Conservation (phyloP, 2,888 invertebrate species). For the Heterodera filipjevi region DNA sequence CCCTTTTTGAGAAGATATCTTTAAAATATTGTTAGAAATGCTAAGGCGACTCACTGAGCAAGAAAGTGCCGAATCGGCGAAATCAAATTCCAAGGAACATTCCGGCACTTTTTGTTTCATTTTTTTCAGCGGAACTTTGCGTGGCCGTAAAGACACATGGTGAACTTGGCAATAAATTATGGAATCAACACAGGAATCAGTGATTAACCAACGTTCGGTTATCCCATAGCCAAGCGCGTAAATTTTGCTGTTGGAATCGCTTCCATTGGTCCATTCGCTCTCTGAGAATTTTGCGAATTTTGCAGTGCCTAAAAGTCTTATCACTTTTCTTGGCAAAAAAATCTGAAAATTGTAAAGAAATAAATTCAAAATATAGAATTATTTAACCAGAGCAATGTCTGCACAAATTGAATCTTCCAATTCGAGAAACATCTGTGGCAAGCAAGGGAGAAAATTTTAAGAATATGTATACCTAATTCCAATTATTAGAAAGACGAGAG, state of each 20-base stretch:
- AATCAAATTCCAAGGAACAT: slow-evolving; percentile 2
- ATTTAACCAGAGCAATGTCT: slow-evolving; percentile 1
- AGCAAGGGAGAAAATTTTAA: background rate
- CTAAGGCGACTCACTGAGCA: background rate
- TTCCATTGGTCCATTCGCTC: background rate
- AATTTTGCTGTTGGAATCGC: background rate
- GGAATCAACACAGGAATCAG: background rate
- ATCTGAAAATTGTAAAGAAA: background rate
- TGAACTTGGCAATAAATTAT: background rate
- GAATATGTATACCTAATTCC: no score
- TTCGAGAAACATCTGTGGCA: background rate
- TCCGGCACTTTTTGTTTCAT: background rate
- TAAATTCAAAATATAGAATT: background rate
- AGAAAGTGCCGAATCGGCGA: slow-evolving; percentile 5
- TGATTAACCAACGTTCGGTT: background rate
- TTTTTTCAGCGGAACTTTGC: slow-evolving; percentile 1
- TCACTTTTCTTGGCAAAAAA: background rate
- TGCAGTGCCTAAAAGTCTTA: background rate
- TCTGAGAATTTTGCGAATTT: slow-evolving; percentile 3
- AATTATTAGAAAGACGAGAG: no score
- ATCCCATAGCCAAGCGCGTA: slow-evolving; percentile 5
- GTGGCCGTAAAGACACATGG: background rate
- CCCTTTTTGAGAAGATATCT: background rate
- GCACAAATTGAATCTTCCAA: slow-evolving; percentile 2
- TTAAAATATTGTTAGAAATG: no score